Conservation (phyloP, 1,140 invertebrate genomes). For the Ostrea edulis region DNA sequence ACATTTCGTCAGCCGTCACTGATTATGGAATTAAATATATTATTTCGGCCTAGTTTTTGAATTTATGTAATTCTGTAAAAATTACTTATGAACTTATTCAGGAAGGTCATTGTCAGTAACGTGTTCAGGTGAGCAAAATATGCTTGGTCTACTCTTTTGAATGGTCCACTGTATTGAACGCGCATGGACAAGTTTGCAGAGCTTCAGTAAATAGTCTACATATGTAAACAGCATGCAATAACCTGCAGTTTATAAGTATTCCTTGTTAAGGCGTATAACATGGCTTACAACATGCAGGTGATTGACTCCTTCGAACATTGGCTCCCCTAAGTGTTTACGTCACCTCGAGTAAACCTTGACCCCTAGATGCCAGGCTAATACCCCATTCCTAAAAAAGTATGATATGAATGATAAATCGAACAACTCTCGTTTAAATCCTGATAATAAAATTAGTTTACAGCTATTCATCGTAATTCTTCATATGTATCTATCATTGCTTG, state of each 20-base stretch:
- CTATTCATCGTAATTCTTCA: neutral
- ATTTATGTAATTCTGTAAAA: too few relatives aligned
- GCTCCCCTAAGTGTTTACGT: conserved; percentile 34
- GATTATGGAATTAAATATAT: too few relatives aligned
- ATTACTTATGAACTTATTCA: too few relatives aligned
- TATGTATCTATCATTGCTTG: neutral
- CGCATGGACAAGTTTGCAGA: too few relatives aligned
- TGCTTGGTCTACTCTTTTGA: too few relatives aligned
- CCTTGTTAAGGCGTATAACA: neutral
- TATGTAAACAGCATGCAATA: neutral
- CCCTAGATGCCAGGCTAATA: neutral
- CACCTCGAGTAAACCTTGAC: conserved; percentile 28
- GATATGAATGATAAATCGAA: neutral
- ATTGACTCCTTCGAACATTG: conserved; percentile 18
- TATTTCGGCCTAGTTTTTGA: too few relatives aligned
- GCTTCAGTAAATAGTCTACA: too few relatives aligned
- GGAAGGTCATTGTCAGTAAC: too few relatives aligned
- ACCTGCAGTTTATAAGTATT: neutral
- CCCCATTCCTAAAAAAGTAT: neutral
- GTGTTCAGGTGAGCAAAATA: too few relatives aligned
- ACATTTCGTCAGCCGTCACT: too few relatives aligned
- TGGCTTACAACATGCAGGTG: neutral
- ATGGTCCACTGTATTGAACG: too few relatives aligned
- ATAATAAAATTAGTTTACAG: neutral
- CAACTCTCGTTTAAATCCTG: too few relatives aligned